Evolutionary conservation across 2,113 vertebrate genomes (phyloP), one percentile per base, ranked within the genome.

Genomic region (Chloroceryle aenea): DNA sequence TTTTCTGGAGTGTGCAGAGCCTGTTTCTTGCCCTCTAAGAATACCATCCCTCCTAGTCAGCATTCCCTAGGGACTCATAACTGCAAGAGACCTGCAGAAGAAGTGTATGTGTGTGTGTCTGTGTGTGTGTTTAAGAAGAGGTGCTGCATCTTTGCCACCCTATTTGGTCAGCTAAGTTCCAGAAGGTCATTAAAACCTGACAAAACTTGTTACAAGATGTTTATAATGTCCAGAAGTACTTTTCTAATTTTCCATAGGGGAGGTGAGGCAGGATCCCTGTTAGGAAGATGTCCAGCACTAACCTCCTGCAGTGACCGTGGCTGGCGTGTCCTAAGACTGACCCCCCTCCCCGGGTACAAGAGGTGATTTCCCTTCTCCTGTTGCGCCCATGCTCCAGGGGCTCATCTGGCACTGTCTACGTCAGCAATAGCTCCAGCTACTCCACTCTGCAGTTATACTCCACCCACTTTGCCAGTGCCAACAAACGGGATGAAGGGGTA

Each of bases 321-420:
- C 20, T 2, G 3, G 14, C 0, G 2, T 27, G 61, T 48, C 12
- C 47, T 12, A 62, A 80, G 56, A 48, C 3, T 2, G 7, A 42
- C 9, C 3, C 3, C 29, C 4, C 27, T 4, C 29, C 4, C 27
- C 3, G 3, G 47, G 42, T 7, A 55, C 13, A 6, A 21, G 36
- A 27, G 40, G 20, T 63, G 32, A 7, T 27, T 74, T 23, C 2
- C 36, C 13, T 23, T 56, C 66, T 47, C 27, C 26, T 61, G 34
- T 19, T 89, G 43, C 21, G 17, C 56, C 30, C 6, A 0, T 50
- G 32, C 7, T 30, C 34, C 1, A 0, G 6, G 26, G 36, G 27
- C n/a, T 7, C 2, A 34, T 10, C 13, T 53, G 45, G 32, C 34
- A 62, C 0, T 0, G 12, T 42, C 1, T 0, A 6, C 1, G 3